These are phyloP conservation scores for Protobothrops mucrosquamatus DNA, from an alignment of 2,113 vertebrate genomes.

Conservation along the genomic window DNA sequence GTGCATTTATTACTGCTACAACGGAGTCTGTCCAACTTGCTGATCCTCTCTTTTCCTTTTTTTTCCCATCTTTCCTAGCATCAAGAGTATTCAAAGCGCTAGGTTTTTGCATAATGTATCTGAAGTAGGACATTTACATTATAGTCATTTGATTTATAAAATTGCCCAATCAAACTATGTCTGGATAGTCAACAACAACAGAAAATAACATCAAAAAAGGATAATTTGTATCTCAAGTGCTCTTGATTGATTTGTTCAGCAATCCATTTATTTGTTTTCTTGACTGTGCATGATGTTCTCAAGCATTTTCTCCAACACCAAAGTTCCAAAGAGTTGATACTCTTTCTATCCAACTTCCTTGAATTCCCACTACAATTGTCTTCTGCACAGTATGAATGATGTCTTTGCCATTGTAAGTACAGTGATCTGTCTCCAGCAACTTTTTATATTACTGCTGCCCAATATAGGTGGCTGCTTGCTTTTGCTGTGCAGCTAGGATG, in stretches of 20 bases:
- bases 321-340: background rate
- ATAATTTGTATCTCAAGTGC: background rate
- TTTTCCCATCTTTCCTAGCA: background rate
- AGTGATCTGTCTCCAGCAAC: background rate
- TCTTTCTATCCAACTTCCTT: background rate
- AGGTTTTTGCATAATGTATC: background rate
- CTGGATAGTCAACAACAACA: background rate
- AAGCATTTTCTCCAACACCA: background rate
- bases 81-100: background rate
- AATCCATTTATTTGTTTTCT: background rate
- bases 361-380: background rate
- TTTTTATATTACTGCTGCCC: background rate
- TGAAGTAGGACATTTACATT: background rate
- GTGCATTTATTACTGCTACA: background rate
- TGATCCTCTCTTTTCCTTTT: background rate
- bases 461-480: background rate
- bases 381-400: background rate
- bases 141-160: background rate
- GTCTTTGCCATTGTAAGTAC: background rate
- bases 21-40: background rate
- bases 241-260: background rate
- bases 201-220: background rate
- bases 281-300: background rate
- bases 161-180: background rate
- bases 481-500: background rate